Evolutionary conservation across 2,797 vertebrate species (phyloP).

Genomic region (Lepilemur septentrionalis): DNA sequence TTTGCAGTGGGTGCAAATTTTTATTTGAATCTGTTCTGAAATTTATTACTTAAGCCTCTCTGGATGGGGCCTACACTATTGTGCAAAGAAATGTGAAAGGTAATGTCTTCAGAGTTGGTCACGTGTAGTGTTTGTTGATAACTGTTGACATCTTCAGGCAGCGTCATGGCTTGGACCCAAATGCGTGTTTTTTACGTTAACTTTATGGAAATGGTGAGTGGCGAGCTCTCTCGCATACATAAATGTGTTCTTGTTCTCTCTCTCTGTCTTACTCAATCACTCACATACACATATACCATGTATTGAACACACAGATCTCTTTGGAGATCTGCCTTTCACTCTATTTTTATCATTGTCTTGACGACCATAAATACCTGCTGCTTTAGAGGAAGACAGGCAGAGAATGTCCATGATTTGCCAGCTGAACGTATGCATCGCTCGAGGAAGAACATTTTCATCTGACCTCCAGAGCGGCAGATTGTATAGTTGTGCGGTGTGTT

Average conservation of each 20-base stretch:
- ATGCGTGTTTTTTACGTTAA: neutral
- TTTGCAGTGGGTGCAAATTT: neutral
- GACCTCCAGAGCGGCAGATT: neutral
- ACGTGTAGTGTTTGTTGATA: neutral
- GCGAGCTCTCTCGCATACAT: neutral
- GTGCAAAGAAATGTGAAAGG: neutral
- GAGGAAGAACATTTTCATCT: neutral
- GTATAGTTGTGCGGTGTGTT: neutral
- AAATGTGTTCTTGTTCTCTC: neutral
- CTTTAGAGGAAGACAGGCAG: neutral
- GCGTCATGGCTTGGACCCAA: neutral
- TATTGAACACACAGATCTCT: neutral
- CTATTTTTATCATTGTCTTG: neutral
- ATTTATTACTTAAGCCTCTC: neutral
- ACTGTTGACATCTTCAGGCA: neutral
- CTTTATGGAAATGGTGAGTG: neutral
- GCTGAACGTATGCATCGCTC: neutral
- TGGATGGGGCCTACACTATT: neutral
- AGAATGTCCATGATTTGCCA: neutral
- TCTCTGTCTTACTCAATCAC: neutral
- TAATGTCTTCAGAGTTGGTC: neutral
- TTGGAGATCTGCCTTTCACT: neutral
- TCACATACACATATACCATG: rapidly evolving
- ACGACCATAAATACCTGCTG: neutral
- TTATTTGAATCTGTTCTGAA: neutral